phyloP scores from a whole-genome alignment of 2,888 invertebrate species.

The Nephrotoma flavescens region DNA sequence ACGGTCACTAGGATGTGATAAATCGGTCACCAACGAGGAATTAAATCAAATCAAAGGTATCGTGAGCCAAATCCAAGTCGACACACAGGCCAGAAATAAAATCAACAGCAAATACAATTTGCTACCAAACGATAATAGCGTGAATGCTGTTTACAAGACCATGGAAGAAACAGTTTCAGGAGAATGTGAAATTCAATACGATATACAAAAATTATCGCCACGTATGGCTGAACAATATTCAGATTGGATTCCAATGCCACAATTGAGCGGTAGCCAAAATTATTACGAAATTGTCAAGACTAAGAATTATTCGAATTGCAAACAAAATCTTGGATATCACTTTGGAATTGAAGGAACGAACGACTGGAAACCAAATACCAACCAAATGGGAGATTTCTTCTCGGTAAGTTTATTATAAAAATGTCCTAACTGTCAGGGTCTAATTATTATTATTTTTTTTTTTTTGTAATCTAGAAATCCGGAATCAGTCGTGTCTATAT shows the following conservation, averaged over 20 bases:
- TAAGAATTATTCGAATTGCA: conserved; percentile 47
- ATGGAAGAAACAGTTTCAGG: conserved; percentile 60
- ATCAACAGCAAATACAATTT: conserved; percentile 34
- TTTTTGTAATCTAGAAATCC: conserved; percentile 32
- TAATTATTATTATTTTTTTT: neutral
- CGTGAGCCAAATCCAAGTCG: conserved; percentile 51
- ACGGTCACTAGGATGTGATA: conserved; percentile 38
- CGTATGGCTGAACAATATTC: conserved; percentile 38
- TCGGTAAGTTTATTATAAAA: conserved; percentile 22
- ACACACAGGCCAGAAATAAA: conserved; percentile 41
- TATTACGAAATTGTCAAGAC: conserved; percentile 49
- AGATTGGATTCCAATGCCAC: conserved; percentile 30
- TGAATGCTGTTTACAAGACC: conserved; percentile 36
- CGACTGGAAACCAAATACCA: conserved; percentile 36
- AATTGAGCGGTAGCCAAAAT: conserved; percentile 24
- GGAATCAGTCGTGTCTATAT: conserved; percentile 42
- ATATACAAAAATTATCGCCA: conserved; percentile 43
- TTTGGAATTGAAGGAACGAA: conserved; percentile 43
- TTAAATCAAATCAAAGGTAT: conserved; percentile 56
- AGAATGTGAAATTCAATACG: conserved; percentile 54
- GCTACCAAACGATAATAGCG: conserved; percentile 32
- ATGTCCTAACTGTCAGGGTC: neutral
- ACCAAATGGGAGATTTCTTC: conserved; percentile 38
- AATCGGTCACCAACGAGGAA: conserved; percentile 40
- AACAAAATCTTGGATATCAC: conserved; percentile 46